Base-by-base conservation (phyloP, 2,888 invertebrate genomes). In the Pantelozetes paolii region DNA sequence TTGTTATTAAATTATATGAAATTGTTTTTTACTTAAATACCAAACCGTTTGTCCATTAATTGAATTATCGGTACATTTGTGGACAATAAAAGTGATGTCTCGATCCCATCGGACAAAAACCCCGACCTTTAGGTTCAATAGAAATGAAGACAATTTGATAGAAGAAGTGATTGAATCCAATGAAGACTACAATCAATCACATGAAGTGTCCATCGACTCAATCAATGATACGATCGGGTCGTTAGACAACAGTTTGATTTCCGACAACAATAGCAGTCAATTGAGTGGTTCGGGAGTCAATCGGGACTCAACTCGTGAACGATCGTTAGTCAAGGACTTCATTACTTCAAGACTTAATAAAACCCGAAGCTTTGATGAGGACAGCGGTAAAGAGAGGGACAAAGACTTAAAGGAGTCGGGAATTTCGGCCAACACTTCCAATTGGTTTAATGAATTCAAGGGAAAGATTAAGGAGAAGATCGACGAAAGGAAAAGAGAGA, bases 391-490 rank as follows among this genome's bases (percentile, higher is more conserved):
- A 36, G 72, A 73, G 48, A n/a, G n/a, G n/a, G 36, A 5, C 36
- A 36, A 36, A 11, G 36, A 36, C 11, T 36, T n/a, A n/a, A n/a
- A n/a, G n/a, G n/a, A n/a, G n/a, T n/a, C n/a, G n/a, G n/a, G n/a
- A n/a, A n/a, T n/a, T n/a, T 59, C 64, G 36, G 32, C 30, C 13
- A 48, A 67, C 28, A 40, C 71, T 28, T 71, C 71, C 45, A 42
- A 69, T 15, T 69, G 69, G 69, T 69, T 73, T 73, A 32, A 73
- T 42, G 69, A 73, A 15, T 54, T 73, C 15, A 70, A 42, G 18
- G 70, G 36, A 26, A 70, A 70, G 28, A 73, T 54, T 32, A 73
- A 73, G 40, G 73, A 73, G 23, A 73, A 73, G 48, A 69, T 70
- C 23, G 73, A 69, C 11, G 48, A 57, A 70, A 26, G 54, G 15